Conservation (phyloP, 23 tunicate species). For the Botrylloides violaceus region DNA sequence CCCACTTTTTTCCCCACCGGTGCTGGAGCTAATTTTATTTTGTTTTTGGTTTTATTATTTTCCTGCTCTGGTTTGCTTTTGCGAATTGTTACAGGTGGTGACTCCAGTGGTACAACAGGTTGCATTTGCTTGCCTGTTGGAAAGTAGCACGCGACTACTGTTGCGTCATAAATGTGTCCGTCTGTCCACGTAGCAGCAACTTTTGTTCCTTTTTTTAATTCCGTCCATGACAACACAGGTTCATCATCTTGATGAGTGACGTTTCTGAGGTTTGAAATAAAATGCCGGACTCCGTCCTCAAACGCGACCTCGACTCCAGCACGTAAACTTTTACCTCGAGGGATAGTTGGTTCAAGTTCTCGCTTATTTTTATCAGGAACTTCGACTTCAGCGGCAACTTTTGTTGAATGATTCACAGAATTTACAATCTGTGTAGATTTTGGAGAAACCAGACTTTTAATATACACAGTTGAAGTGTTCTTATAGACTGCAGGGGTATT, state of each 20-base stretch:
- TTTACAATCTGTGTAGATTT: too few species aligned
- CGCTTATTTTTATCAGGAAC: neutral
- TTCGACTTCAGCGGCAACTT: conserved; percentile 20
- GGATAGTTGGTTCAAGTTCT: neutral
- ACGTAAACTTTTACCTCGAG: conserved; percentile 2
- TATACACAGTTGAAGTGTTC: too few species aligned
- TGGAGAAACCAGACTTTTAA: too few species aligned
- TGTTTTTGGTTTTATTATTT: neutral
- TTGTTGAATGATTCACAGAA: conserved; percentile 4
- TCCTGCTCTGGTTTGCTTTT: neutral
- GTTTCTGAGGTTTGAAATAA: conserved; percentile 47
- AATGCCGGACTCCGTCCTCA: conserved; percentile 59
- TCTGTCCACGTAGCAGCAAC: conserved; percentile 69
- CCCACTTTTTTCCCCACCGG: neutral
- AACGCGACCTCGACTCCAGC: conserved; percentile 51
- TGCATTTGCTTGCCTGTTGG: neutral
- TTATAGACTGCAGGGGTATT: too few species aligned
- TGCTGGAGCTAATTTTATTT: neutral
- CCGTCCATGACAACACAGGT: conserved; percentile 56
- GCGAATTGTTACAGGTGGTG: neutral
- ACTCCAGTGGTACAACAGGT: neutral
- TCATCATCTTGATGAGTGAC: conserved; percentile 66
- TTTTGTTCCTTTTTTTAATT: conserved; percentile 55
- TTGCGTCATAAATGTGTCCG: conserved; percentile 73
- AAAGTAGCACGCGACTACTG: conserved; percentile 27